Conservation (phyloP, 2,113 vertebrate genomes). For the Pycnonotus jocosus region DNA sequence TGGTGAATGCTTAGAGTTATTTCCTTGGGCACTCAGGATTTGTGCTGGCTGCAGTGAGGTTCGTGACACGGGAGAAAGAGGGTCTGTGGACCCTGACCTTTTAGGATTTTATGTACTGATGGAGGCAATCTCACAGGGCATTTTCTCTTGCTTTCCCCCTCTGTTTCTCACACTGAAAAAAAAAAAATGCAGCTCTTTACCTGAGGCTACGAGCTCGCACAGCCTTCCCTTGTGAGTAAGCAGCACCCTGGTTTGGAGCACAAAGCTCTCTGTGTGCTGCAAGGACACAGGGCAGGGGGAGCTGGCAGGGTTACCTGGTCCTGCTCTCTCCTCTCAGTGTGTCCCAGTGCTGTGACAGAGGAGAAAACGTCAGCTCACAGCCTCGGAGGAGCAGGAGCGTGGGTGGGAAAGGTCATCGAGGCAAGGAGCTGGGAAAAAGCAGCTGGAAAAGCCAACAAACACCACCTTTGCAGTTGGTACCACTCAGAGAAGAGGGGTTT, state of each 20-base stretch:
- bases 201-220: conserved; percentile 11
- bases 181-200: conserved; percentile 21
- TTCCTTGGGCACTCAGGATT: neutral
- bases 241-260: neutral
- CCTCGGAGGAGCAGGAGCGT: neutral
- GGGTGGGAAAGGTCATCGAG: neutral
- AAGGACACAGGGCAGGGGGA: neutral
- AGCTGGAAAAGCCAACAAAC: neutral
- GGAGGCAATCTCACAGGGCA: neutral
- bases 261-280: conserved; percentile 19
- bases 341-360: neutral
- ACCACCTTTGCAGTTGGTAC: neutral
- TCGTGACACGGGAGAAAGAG: neutral
- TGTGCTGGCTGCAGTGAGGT: neutral
- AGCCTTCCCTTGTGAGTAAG: conserved; percentile 35
- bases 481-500: neutral
- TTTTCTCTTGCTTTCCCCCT: neutral
- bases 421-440: neutral
- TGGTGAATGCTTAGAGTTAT: neutral
- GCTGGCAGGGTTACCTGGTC: neutral
- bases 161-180: conserved; percentile 14
- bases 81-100: neutral
- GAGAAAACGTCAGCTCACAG: neutral
- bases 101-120: neutral
- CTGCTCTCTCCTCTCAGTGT: neutral